These are phyloP conservation scores for Leptinotarsa juncta DNA, from an alignment of 2,888 invertebrate species.

Conservation along the genomic window DNA sequence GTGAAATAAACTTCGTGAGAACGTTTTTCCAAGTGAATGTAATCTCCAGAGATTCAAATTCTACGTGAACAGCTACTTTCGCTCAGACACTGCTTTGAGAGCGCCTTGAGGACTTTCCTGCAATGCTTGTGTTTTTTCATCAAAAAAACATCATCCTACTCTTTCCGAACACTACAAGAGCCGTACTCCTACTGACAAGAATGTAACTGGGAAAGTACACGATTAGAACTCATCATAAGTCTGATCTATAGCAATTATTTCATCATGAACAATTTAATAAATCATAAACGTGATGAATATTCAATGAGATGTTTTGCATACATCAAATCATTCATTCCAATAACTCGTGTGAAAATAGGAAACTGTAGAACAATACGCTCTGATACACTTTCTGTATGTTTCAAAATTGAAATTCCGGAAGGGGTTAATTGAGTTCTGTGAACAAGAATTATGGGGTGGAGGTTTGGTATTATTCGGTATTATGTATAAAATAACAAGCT, in stretches of 20 bases:
- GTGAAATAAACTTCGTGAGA: too few relatives aligned
- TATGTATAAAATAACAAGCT: too few relatives aligned
- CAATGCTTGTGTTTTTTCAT: too few relatives aligned
- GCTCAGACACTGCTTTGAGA: too few relatives aligned
- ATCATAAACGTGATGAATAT: conserved; percentile 20
- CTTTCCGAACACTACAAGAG: too few relatives aligned
- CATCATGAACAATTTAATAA: conserved; percentile 15
- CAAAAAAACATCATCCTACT: too few relatives aligned
- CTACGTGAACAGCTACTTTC: too few relatives aligned
- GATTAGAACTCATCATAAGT: background rate
- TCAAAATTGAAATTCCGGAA: background rate
- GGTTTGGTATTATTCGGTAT: too few relatives aligned
- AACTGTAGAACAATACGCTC: conserved; percentile 1
- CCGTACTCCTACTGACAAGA: background rate
- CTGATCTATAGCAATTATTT: conserved; percentile 19
- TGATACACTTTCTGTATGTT: conserved; percentile 10
- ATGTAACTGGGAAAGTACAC: conserved; percentile 9
- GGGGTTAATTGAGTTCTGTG: background rate
- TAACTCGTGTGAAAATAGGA: conserved; percentile 19
- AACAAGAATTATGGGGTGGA: background rate
- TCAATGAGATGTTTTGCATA: conserved; percentile 15
- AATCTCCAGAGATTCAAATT: too few relatives aligned
- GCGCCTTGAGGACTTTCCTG: too few relatives aligned
- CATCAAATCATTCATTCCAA: conserved; percentile 17
- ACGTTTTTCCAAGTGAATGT: too few relatives aligned